A percentile compares a stretch with the other conserved stretches of the same genome.
Conservation (phyloP, 2,113 vertebrate species). For the Capra hircus region DNA sequence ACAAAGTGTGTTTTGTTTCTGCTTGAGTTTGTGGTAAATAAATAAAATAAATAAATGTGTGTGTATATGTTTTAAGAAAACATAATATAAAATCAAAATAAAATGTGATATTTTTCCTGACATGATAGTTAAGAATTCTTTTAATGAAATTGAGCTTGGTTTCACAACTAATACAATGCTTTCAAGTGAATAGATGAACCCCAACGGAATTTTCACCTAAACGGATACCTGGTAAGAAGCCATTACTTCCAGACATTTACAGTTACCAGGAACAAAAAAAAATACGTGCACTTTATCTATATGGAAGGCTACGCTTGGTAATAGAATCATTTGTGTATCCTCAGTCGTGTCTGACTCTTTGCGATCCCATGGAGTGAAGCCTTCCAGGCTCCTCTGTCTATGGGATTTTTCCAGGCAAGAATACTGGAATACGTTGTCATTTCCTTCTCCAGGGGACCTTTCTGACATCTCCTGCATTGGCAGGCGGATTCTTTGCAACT, state of each 20-base stretch:
- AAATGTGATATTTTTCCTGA: conserved; percentile 33
- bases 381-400: not conserved
- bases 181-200: conserved; percentile 71
- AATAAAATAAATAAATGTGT: not conserved
- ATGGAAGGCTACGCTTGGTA: not conserved
- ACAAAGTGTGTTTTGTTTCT: conserved; percentile 9
- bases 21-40: conserved; percentile 37
- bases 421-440: not conserved
- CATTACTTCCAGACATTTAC: conserved; percentile 67
- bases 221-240: conserved; percentile 64
- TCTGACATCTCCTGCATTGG: not conserved
- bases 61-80: conserved; percentile 32
- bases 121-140: conserved; percentile 53
- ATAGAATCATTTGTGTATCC: not conserved
- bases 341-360: not conserved
- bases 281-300: not conserved
- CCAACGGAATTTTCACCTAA: conserved; percentile 72
- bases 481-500: not conserved
- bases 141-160: conserved; percentile 74
- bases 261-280: conserved; percentile 53
- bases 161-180: conserved; percentile 73
- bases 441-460: not conserved
- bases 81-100: conserved; percentile 52
- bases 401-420: not conserved
- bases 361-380: not conserved